phyloP scores from a whole-genome alignment of 1,140 invertebrate genomes.

The Archivesica marissinica region DNA sequence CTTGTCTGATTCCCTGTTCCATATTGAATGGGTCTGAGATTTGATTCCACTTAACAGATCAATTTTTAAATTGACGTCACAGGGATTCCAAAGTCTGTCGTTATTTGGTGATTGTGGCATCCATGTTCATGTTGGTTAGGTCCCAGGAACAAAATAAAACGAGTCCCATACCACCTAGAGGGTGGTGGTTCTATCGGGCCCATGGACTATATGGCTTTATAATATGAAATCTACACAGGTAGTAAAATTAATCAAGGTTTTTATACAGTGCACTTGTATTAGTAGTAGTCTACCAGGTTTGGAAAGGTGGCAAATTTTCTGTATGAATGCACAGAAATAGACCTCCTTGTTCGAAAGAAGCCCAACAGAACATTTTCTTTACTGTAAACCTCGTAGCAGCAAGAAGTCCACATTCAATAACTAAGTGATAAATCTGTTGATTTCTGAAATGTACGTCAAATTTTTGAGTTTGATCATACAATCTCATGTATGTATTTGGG shows the following conservation, averaged over 20 bases:
- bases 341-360: conserved; percentile 35
- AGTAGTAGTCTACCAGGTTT: conserved; percentile 50
- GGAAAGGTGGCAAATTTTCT: conserved; percentile 40
- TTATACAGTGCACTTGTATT: neutral
- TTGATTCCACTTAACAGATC: too few relatives aligned
- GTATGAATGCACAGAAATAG: conserved; percentile 27
- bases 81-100: too few relatives aligned
- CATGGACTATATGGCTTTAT: too few relatives aligned
- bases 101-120: too few relatives aligned
- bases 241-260: too few relatives aligned
- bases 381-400: neutral
- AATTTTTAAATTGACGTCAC: neutral
- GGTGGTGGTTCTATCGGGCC: too few relatives aligned
- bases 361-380: conserved; percentile 61
- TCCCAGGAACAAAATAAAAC: too few relatives aligned
- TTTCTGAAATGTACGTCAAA: conserved; percentile 32
- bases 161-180: too few relatives aligned
- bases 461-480: conserved; percentile 43
- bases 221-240: too few relatives aligned
- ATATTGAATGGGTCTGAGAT: too few relatives aligned
- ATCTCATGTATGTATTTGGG: neutral
- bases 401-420: conserved; percentile 47
- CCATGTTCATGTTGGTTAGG: too few relatives aligned
- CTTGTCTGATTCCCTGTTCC: too few relatives aligned
- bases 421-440: conserved; percentile 19